These are phyloP conservation scores for Melanotaenia pygmaea DNA, from an alignment of 2,797 vertebrate species.

Conservation along the genomic window DNA sequence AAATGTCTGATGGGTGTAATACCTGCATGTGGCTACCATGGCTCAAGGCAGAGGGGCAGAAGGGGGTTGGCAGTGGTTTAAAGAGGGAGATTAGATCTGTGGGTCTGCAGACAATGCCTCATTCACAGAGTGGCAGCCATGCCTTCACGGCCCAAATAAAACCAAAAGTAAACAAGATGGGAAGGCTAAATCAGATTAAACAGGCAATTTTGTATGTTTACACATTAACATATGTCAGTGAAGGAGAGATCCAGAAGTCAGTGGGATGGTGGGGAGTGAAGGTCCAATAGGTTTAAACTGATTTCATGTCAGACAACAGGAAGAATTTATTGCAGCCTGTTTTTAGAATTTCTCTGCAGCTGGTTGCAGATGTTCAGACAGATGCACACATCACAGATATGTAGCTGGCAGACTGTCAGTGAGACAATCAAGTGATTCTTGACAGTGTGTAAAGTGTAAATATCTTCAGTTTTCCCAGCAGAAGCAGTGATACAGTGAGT, in stretches of 20 bases:
- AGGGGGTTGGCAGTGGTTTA: constrained; percentile 51
- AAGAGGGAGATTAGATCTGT: constrained; percentile 69
- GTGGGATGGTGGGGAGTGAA: constrained; percentile 16
- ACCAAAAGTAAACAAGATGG: constrained; percentile 76
- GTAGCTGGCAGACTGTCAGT: constrained; percentile 28
- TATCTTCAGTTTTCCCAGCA: constrained; percentile 40
- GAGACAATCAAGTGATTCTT: constrained; percentile 47
- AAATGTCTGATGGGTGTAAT: constrained; percentile 62
- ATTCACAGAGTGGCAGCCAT: constrained; percentile 71
- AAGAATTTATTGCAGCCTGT: constrained; percentile 39
- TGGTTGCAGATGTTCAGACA: constrained; percentile 53
- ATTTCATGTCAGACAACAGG: constrained; percentile 42
- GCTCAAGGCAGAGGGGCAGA: constrained; percentile 52
- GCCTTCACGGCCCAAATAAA: constrained; percentile 57
- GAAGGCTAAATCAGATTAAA: constrained; percentile 75
- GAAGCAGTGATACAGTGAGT: constrained; percentile 49
- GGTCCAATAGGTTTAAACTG: constrained; percentile 20
- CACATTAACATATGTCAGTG: constrained; percentile 67
- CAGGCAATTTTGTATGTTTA: constrained; percentile 75
- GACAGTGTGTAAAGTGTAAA: constrained; percentile 52
- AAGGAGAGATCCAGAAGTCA: constrained; percentile 37
- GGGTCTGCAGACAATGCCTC: constrained; percentile 73
- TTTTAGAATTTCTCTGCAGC: constrained; percentile 57
- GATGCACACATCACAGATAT: constrained; percentile 45
- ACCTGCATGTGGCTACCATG: constrained; percentile 66